Percentiles rank a stretch among this genome's conserved stretches.
phyloP scores from a whole-genome alignment of 2,113 vertebrate genomes.

The human region GRCh38 chr17:1965501-1966000 shows the following conservation, averaged over 20 bases:
- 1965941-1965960: slow-evolving; percentile 16
- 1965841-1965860: neutral
- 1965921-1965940: slow-evolving; percentile 34
- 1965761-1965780: neutral
- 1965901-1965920: neutral
- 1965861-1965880: neutral
- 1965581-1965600: neutral
- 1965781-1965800: neutral
- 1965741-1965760: neutral
- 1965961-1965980: neutral
- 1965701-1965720: neutral
- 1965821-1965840: neutral
- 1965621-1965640: neutral
- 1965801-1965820: neutral
- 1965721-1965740: neutral
- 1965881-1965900: neutral
- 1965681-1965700: neutral
- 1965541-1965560: neutral
- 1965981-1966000: neutral
- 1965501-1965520: too few species aligned
- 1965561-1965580: neutral
- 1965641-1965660: neutral
- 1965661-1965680: neutral
- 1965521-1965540: neutral
- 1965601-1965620: fast-evolving